Evolutionary conservation across 2,888 invertebrate species (phyloP).

Genomic region (Andrena bucephala): DNA sequence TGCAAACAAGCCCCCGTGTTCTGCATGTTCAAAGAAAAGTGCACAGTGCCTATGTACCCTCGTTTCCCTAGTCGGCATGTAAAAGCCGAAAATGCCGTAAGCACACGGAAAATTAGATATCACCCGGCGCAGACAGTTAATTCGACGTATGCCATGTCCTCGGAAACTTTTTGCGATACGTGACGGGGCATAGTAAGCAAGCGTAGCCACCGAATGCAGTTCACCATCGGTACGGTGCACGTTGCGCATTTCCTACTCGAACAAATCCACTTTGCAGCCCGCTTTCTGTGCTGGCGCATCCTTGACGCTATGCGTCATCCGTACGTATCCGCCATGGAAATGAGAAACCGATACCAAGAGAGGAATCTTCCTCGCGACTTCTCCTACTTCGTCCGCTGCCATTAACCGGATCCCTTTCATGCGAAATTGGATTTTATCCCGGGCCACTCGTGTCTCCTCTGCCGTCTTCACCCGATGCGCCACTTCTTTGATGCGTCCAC

Average conservation of each 20-base stretch:
- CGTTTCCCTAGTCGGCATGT: not conserved
- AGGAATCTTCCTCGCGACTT: conserved; percentile 38
- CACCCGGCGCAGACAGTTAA: conserved; percentile 62
- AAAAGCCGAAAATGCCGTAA: conserved; percentile 39
- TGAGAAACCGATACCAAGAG: conserved; percentile 56
- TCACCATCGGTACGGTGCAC: conserved; percentile 48
- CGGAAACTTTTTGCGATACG: conserved; percentile 70
- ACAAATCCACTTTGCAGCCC: conserved; percentile 73
- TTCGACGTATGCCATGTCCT: conserved; percentile 61
- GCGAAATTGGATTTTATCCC: conserved; percentile 60
- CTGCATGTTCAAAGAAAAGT: not conserved
- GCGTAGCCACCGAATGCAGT: conserved; percentile 48
- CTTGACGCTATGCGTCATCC: conserved; percentile 72
- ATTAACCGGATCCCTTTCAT: conserved; percentile 56
- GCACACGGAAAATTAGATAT: conserved; percentile 63
- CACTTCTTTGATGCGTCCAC: conserved; percentile 8
- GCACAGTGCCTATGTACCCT: not conserved
- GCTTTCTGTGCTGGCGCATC: conserved; percentile 66
- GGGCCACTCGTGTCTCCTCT: conserved; percentile 18
- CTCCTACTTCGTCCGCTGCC: conserved; percentile 32
- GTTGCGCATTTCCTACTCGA: conserved; percentile 68
- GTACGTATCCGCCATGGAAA: conserved; percentile 61
- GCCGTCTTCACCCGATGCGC: not conserved
- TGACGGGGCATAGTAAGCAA: conserved; percentile 65
- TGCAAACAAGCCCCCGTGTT: too few species aligned